Base-by-base conservation (phyloP, 2,797 vertebrate species). In the Catamblyrhynchus diadema region DNA sequence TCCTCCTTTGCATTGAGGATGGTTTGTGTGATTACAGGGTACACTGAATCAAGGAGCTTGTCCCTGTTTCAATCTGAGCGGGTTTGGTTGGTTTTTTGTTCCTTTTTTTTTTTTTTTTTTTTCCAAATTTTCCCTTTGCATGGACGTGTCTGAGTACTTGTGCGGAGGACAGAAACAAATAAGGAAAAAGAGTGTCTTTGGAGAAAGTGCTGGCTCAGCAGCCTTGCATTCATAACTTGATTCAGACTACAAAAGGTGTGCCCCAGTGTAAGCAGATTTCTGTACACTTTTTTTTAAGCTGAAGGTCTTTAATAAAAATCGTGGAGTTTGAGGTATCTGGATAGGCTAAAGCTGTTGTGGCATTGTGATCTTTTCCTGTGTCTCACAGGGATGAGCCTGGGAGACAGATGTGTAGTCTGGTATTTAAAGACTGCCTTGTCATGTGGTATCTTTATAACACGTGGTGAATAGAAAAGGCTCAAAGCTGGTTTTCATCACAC, bases 61-160 rank as follows among this genome's bases (percentile, higher is more conserved):
- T 47, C n/a, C 23, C 12, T 32, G 42, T 67, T 86, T 71, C 74
- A 80, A 44, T 50, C 32, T n/a, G 33, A 21, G 13, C 2, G 3
- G 3, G 19, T 66, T 60, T 62, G 57, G 57, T 59, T 59, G 24
- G 17, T 59, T 32, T n/a, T 3, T 2, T 18, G 3, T 4, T 22
- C 7, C 5, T 39, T 56, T 10, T 12, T 8, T 33, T 54, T 33
- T 15, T 18, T 30, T 42, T 4, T 4, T 9, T 7, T 20, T 19
- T 30, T 12, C 14, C 2, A 1, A 8, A 3, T 48, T 77, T 32
- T 27, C 2, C 0, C 7, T 33, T 53, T 10, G 10, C 12, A 83
- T n/a, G 16, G n/a, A 70, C 13, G 1, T 24, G 20, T 39, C 19
- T 56, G 10, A 60, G 21, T 61, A 7, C 59, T 65, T 88, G 18